Evolutionary conservation across 1,140 invertebrate genomes (phyloP).

Genomic region (Akabosia matsudoensis): DNA sequence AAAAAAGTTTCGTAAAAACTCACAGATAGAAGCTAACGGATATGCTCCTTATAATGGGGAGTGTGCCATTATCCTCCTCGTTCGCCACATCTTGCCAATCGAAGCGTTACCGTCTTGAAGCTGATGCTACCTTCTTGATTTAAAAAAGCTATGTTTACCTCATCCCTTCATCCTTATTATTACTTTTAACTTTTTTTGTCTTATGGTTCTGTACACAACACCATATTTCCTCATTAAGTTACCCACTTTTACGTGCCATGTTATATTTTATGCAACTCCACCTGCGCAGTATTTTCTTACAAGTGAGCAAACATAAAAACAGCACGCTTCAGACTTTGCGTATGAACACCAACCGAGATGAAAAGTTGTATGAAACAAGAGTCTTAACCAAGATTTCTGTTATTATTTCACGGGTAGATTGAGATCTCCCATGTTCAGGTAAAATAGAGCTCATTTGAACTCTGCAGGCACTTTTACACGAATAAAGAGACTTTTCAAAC

Average conservation of each 20-base stretch:
- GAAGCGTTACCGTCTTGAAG: background rate
- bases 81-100: background rate
- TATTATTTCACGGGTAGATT: conserved; percentile 6
- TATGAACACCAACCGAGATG: background rate
- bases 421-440: too few relatives aligned
- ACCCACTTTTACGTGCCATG: background rate
- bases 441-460: too few relatives aligned
- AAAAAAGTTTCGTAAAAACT: too few relatives aligned
- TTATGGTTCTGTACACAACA: background rate
- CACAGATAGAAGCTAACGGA: background rate
- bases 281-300: background rate
- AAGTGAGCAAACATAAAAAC: conserved; percentile 11
- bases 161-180: too few relatives aligned
- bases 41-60: background rate
- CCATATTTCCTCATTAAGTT: background rate
- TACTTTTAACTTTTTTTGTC: background rate
- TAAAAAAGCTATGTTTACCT: background rate
- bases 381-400: background rate
- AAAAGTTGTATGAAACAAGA: background rate
- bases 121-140: background rate
- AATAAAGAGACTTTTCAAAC: too few relatives aligned
- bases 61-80: background rate
- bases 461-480: too few relatives aligned
- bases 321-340: too few relatives aligned
- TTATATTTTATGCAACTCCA: background rate